Percentiles rank a stretch among this genome's conserved stretches.
Conservation (phyloP, 1,140 invertebrate genomes). For the Littorina saxatilis region DNA sequence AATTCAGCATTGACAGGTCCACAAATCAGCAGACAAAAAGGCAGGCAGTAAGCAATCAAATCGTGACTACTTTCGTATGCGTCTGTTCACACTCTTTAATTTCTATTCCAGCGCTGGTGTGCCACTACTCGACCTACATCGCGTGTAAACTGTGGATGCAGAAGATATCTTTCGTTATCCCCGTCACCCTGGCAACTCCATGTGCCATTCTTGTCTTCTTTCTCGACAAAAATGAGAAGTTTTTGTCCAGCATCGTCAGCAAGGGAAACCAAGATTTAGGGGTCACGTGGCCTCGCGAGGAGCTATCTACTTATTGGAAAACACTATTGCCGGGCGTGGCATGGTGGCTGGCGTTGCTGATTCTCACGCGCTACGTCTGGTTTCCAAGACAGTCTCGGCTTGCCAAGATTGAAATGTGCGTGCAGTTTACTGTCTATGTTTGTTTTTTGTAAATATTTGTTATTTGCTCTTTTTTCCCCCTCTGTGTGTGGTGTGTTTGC, state of each 20-base stretch:
- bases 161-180: constrained; percentile 59
- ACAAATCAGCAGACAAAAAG: too few species aligned
- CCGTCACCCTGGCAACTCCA: constrained; percentile 63
- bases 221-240: not conserved
- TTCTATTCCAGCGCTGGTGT: constrained; percentile 44
- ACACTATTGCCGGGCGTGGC: constrained; percentile 76
- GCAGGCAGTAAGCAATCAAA: too few species aligned
- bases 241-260: not conserved
- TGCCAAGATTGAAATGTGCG: constrained; percentile 92
- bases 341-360: constrained; percentile 95
- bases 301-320: not conserved
- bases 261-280: not conserved
- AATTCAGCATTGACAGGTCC: too few species aligned
- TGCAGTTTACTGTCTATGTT: not conserved
- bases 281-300: not conserved
- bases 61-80: too few species aligned
- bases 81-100: too few species aligned
- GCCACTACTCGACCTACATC: constrained; percentile 64
- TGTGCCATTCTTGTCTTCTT: constrained; percentile 26
- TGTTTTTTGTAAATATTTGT: not conserved
- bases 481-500: too few species aligned
- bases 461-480: not conserved
- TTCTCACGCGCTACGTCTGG: constrained; percentile 98
- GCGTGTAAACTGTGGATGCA: constrained; percentile 72
- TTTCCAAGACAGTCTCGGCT: constrained; percentile 97